Base-by-base conservation (phyloP, 2,797 vertebrate genomes). In the Bovichtus variegatus region DNA sequence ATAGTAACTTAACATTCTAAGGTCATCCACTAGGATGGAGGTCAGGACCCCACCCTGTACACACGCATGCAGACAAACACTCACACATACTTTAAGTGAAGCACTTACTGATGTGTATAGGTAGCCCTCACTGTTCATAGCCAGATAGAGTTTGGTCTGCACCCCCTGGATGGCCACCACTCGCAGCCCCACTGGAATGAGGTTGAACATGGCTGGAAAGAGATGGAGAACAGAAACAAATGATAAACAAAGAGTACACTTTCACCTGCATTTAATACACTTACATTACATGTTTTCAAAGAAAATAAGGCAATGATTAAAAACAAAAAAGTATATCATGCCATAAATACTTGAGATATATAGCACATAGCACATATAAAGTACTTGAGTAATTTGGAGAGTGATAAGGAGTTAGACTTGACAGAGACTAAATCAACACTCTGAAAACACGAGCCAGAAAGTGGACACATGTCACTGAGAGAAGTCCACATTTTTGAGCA, bases 101-200 rank as follows among this genome's bases (percentile, higher is more conserved):
- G 71, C 87, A 96, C 98, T 99, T 95, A 99, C 98, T 86, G 98
- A 99, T 93, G 98, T 98, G 86, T 99, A 99, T 73, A 99, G 93
- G 92, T 94, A 99, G 88, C 98, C 98, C 92, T 99, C 98, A 18
- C 97, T 98, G 95, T 99, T 99, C 98, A 99, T 99, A 75, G 98
- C 98, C 96, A 99, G 93, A 77, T 99, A 99, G 53, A 99, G 93
- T 93, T 99, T 99, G 87, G 97, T 99, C 94, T 99, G 98, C 92
- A 99, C 97, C 74, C 98, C 98, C 93, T 99, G 98, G 94, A 99
- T 99, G 86, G 98, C 98, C 95, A 99, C 98, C 94, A 99, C 98
- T 93, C 98, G 97, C 90, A 99, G 96, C 90, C 98, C 98, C 95
- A 99, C 98, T 54, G 98, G 98, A 86, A 99, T 99, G 94, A 99